Conservation (phyloP, 2,113 vertebrate genomes). For the Chlamydotis undulata region DNA sequence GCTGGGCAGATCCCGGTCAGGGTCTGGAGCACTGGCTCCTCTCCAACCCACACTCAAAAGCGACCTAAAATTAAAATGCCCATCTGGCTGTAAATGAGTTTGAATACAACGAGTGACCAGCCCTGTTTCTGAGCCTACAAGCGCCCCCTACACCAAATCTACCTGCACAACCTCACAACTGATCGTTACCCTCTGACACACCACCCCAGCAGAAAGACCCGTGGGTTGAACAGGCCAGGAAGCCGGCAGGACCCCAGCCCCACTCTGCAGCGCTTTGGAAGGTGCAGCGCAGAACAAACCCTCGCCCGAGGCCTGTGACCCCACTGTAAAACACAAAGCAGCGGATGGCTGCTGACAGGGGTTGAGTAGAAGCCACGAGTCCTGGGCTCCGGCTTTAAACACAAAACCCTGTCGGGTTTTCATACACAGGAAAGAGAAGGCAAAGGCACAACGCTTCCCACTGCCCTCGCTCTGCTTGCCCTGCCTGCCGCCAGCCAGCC, state of each 20-base stretch:
- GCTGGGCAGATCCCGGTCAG: background rate
- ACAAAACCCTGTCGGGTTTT: background rate
- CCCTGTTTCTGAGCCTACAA: background rate
- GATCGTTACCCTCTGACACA: accelerated
- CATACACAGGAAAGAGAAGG: background rate
- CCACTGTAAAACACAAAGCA: background rate
- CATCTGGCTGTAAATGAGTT: background rate
- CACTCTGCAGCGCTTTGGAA: background rate
- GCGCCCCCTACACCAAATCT: background rate
- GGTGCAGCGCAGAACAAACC: background rate
- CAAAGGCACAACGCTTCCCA: background rate
- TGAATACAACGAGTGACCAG: background rate
- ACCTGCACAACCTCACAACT: background rate
- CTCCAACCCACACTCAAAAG: background rate
- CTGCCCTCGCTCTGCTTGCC: background rate
- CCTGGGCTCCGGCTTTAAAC: background rate
- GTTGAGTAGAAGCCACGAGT: accelerated
- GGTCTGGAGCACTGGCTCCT: background rate
- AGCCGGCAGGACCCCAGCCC: too few relatives aligned
- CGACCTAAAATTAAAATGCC: background rate
- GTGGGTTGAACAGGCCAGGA: background rate
- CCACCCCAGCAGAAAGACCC: background rate
- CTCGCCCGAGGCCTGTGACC: accelerated
- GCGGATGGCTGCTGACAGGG: background rate
- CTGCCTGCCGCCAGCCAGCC: background rate